These are phyloP conservation scores for Brachycybe producta DNA, from an alignment of 2,888 invertebrate genomes.

Conservation along the genomic window DNA sequence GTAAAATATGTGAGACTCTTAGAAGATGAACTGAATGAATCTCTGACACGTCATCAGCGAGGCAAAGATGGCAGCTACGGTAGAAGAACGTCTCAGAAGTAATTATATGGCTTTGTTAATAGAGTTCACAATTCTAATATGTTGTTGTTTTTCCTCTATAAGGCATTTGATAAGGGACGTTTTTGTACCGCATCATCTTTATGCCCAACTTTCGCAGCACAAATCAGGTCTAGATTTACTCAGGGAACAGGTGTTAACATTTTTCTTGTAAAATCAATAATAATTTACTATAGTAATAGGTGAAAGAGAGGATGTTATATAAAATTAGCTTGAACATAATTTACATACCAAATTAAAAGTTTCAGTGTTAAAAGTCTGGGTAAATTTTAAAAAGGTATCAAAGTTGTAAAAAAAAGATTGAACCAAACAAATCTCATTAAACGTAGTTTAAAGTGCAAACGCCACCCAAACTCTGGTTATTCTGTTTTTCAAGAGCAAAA, in stretches of 20 bases:
- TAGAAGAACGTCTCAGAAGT: constrained; percentile 43
- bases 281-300: too few relatives aligned
- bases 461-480: too few relatives aligned
- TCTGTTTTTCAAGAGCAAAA: too few relatives aligned
- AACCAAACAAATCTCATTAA: too few relatives aligned
- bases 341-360: too few relatives aligned
- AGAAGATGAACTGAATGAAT: constrained; percentile 77
- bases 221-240: constrained; percentile 36
- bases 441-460: too few relatives aligned
- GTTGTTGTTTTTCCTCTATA: constrained; percentile 17
- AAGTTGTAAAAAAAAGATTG: too few relatives aligned
- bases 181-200: constrained; percentile 59
- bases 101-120: not conserved
- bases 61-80: constrained; percentile 64
- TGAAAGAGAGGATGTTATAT: too few relatives aligned
- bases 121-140: not conserved
- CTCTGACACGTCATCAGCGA: constrained; percentile 67
- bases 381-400: not conserved
- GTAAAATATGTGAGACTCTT: constrained; percentile 69
- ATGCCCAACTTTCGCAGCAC: constrained; percentile 68
- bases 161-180: constrained; percentile 31
- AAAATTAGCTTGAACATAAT: too few relatives aligned
- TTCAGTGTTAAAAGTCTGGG: too few relatives aligned
- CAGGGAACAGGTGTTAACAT: constrained; percentile 31
- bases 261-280: too few relatives aligned